Conservation (phyloP, 2,113 vertebrate species). For the Amphiprion ocellaris region DNA sequence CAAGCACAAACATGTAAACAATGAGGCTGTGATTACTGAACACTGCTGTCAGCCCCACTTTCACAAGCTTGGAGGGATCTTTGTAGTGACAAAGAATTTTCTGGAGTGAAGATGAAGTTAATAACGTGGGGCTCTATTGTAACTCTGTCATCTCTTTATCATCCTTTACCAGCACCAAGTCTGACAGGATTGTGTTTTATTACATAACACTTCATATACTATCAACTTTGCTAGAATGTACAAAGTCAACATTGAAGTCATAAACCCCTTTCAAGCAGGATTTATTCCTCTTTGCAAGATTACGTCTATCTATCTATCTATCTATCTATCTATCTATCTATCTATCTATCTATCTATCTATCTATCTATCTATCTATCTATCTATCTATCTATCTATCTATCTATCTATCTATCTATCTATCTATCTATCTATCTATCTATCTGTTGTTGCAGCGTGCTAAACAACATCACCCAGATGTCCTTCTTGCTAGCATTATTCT, state of each 20-base stretch:
- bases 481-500: too few species aligned
- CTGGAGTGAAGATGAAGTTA: slow-evolving; percentile 2
- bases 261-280: not conserved
- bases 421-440: too few species aligned
- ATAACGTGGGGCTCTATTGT: slow-evolving; percentile 27
- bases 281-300: not conserved
- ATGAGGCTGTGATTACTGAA: slow-evolving; percentile 23
- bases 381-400: too few species aligned
- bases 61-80: slow-evolving; percentile 20
- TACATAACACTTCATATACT: slow-evolving; percentile 7
- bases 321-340: too few species aligned
- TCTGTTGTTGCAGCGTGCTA: too few species aligned
- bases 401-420: too few species aligned
- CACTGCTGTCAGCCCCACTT: slow-evolving; percentile 31
- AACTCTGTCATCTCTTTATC: slow-evolving; percentile 27
- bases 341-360: too few species aligned
- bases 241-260: not conserved
- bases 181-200: slow-evolving; percentile 24
- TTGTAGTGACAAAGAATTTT: slow-evolving; percentile 38
- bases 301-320: too few species aligned
- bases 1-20: slow-evolving; percentile 8
- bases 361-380: too few species aligned
- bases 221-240: not conserved
- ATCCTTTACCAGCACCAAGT: not conserved
- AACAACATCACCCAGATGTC: too few species aligned